phyloP scores from a whole-genome alignment of 2,113 vertebrate species.

The Nematolebias whitei region DNA sequence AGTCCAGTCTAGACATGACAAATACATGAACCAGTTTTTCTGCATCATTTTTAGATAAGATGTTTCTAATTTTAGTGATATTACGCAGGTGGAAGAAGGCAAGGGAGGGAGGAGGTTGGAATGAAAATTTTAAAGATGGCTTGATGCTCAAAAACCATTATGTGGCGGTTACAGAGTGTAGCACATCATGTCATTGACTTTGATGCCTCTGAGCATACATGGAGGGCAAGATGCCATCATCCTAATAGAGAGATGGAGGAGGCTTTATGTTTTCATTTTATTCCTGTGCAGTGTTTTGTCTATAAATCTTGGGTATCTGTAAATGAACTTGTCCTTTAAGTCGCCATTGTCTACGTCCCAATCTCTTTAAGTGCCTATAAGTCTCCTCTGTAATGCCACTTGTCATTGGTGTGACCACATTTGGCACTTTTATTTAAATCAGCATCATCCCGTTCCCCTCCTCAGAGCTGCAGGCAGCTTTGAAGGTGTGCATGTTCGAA shows the following conservation, averaged over 20 bases:
- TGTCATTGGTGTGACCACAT: constrained; percentile 72
- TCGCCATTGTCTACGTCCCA: constrained; percentile 47
- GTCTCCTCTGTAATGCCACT: constrained; percentile 62
- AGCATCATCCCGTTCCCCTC: constrained; percentile 36
- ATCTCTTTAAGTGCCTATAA: constrained; percentile 72
- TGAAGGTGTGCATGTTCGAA: neutral
- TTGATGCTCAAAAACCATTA: constrained; percentile 29
- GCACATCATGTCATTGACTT: constrained; percentile 56
- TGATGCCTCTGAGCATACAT: constrained; percentile 44
- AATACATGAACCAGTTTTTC: no score
- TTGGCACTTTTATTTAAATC: constrained; percentile 66
- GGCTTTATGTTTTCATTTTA: constrained; percentile 50
- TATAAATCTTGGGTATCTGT: constrained; percentile 63
- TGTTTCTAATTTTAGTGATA: no score
- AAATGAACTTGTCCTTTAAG: constrained; percentile 64
- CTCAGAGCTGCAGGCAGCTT: constrained; percentile 11
- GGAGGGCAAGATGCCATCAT: constrained; percentile 60
- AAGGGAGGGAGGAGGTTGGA: constrained; percentile 2
- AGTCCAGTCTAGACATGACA: no score
- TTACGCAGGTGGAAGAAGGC: no score
- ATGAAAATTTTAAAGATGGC: constrained; percentile 6
- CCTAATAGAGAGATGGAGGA: constrained; percentile 62
- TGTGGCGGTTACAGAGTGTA: constrained; percentile 24
- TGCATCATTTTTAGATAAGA: no score
- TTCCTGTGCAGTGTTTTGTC: constrained; percentile 47